Evolutionary conservation across 2,888 invertebrate genomes (phyloP), one percentile per base, ranked within the genome.

Genomic region (Syrista parreyssii): DNA sequence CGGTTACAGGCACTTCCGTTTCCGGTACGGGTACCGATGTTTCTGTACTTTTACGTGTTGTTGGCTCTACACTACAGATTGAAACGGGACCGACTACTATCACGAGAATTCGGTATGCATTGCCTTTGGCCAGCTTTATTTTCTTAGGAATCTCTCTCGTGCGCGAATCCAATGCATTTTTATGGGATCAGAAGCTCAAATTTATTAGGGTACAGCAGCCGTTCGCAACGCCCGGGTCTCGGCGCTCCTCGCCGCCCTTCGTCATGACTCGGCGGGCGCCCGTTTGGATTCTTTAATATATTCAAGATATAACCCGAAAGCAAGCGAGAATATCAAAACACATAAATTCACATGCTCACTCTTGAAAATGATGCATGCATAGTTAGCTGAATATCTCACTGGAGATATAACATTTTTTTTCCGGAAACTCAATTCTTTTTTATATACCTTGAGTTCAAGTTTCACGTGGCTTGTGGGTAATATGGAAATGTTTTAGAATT

Each of bases 121-220:
- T 86, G 84, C 81, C 55, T 80, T 82, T 75, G 81, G 82, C 81
- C 78, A 79, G 84, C 81, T 83, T 86, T 85, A 86, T 85, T 85
- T 85, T 84, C 82, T 81, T 80, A 76, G 76, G 78, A 84, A 83
- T 83, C 80, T 80, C 81, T 80, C 80, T 55, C 55, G 55, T 23
- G 55, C 78, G 74, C 81, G 85, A 85, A 88, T 85, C 84, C 88
- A 88, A 89, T 89, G 88, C 88, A 89, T 89, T 89, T 89, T 88
- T 88, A 89, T 88, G 84, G 86, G 87, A 88, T 88, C 87, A 84
- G 83, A 81, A 83, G 82, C 84, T 84, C 84, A 84, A 88, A 89
- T 88, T 88, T 89, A 89, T 89, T 87, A 86, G 84, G 83, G 85
- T 78, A 76, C 81, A 81, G 83, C 82, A 80, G 83, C 81, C 82